phyloP scores from a whole-genome alignment of 92 coral and sea anemone genomes.

The Montipora capitata region DNA sequence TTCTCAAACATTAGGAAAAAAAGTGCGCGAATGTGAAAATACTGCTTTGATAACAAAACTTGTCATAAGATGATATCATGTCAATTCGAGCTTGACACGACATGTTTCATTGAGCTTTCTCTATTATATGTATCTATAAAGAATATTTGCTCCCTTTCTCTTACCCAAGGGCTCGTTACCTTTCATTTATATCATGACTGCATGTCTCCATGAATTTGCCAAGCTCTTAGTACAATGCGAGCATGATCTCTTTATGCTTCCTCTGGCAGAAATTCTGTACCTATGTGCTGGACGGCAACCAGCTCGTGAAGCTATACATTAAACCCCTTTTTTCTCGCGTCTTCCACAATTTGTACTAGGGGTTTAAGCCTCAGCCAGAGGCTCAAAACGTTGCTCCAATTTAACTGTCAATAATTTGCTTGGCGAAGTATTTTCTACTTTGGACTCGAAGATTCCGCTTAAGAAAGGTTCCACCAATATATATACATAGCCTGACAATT shows the following conservation, averaged over 20 bases:
- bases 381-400: not conserved
- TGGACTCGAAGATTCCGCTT: not conserved
- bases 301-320: not conserved
- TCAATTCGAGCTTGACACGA: not conserved
- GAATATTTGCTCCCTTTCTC: not conserved
- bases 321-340: slow-evolving; percentile 10
- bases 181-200: not conserved
- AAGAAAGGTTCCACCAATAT: not conserved
- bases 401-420: not conserved
- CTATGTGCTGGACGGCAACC: slow-evolving; percentile 27
- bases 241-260: not conserved
- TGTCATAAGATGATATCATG: not conserved
- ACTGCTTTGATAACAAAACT: not conserved
- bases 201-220: not conserved
- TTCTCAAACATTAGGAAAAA: not conserved
- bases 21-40: not conserved
- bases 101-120: not conserved
- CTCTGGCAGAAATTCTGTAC: no score
- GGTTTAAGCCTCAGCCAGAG: not conserved
- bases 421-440: not conserved
- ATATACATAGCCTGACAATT: not conserved
- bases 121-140: not conserved
- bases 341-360: not conserved
- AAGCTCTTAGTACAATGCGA: not conserved
- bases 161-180: not conserved